These are phyloP conservation scores for Drosophila mimica DNA, from an alignment of 2,888 invertebrate genomes.

Conservation along the genomic window DNA sequence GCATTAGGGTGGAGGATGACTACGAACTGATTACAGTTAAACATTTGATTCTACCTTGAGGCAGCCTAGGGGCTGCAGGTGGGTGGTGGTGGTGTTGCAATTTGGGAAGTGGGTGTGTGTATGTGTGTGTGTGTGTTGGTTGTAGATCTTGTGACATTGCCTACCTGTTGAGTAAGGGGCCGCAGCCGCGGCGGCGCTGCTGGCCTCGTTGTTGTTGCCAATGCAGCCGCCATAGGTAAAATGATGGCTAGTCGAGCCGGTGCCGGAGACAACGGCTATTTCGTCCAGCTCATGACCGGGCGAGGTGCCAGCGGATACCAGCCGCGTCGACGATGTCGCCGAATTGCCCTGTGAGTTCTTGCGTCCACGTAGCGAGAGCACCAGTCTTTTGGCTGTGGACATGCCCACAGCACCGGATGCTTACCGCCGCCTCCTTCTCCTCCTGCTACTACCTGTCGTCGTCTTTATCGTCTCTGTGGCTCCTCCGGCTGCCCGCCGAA, in stretches of 20 bases:
- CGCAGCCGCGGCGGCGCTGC: conserved; percentile 78
- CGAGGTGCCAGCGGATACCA: conserved; percentile 85
- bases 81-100: neutral
- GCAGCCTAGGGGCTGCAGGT: conserved; percentile 1
- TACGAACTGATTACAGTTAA: conserved; percentile 31
- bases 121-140: neutral
- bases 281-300: conserved; percentile 88
- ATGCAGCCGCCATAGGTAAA: conserved; percentile 83
- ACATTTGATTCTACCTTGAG: conserved; percentile 26
- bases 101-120: neutral
- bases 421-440: conserved; percentile 21
- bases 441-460: neutral
- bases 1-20: conserved; percentile 28
- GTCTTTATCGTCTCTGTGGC: conserved; percentile 20
- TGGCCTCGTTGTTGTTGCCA: conserved; percentile 74
- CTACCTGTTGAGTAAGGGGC: conserved; percentile 82
- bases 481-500: conserved; percentile 31
- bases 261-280: conserved; percentile 89
- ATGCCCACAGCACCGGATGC: conserved; percentile 84
- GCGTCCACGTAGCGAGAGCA: conserved; percentile 87
- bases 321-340: conserved; percentile 85
- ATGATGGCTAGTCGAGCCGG: conserved; percentile 85
- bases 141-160: conserved; percentile 11
- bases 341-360: conserved; percentile 87
- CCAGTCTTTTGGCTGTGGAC: conserved; percentile 88